phyloP scores from a whole-genome alignment of 2,113 vertebrate species.

The Electrona antarctica region DNA sequence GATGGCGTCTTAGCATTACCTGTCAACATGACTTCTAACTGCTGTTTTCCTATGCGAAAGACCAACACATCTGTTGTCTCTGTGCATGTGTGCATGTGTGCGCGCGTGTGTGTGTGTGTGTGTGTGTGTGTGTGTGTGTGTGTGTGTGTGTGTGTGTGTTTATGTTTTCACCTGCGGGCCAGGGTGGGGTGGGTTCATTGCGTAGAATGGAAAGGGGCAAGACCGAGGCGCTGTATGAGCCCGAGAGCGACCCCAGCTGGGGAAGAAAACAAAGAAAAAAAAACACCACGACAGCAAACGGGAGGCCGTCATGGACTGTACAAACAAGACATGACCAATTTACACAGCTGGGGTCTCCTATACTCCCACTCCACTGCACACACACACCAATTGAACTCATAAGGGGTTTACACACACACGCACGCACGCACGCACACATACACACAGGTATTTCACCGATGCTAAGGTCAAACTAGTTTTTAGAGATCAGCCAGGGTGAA shows the following conservation, averaged over 20 bases:
- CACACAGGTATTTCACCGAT: constrained; percentile 58
- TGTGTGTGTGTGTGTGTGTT: too few relatives aligned
- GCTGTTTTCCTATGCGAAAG: constrained; percentile 29
- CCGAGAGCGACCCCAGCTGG: too few relatives aligned
- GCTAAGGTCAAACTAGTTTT: constrained; percentile 48
- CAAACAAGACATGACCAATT: constrained; percentile 60
- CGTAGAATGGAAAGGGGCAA: too few relatives aligned
- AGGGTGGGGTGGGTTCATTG: too few relatives aligned
- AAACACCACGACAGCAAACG: too few relatives aligned
- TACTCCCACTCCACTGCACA: constrained; percentile 44
- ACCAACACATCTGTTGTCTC: constrained; percentile 17
- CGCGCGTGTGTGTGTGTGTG: too few relatives aligned
- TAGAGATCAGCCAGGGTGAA: constrained; percentile 42
- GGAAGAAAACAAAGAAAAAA: too few relatives aligned
- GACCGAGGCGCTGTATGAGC: too few relatives aligned
- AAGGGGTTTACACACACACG: constrained; percentile 40
- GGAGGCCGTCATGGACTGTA: too few relatives aligned
- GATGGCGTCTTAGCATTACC: constrained; percentile 40
- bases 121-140: too few relatives aligned
- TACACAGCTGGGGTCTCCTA: constrained; percentile 54
- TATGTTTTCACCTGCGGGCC: too few relatives aligned
- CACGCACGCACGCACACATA: constrained; percentile 25
- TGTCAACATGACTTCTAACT: constrained; percentile 52
- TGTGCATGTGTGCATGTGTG: too few relatives aligned
- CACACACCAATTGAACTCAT: constrained; percentile 37